Evolutionary conservation across 2,888 invertebrate species (phyloP), one percentile per base, ranked within the genome.

Genomic region (Gasteruption jaculator): DNA sequence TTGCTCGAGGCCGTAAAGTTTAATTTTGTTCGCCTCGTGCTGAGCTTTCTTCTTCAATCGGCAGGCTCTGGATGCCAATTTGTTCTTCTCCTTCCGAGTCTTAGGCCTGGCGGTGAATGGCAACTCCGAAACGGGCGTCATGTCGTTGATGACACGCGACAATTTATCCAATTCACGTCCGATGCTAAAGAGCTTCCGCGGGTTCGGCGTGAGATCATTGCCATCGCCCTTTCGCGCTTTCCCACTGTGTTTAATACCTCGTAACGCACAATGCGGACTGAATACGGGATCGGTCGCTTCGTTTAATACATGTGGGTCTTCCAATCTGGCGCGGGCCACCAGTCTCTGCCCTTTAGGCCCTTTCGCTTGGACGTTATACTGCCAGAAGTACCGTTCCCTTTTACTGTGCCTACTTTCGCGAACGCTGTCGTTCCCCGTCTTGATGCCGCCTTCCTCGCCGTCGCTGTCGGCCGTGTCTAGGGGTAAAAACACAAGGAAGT

Each of bases 1-100:
- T 60, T 83, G 81, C 71, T 95, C 92, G 56, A 97, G 76, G 24
- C 96, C 96, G 66, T 82, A 89, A 3, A 96, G 74, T 74, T 96
- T 96, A 41, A 97, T 83, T 74, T 97, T 97, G 68, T 96, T 96
- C 2, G 97, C 96, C 73, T 97, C 97, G 70, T 97, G 96, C 67
- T 96, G 96, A 4, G 97, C 97, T 74, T 96, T 97, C 73, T 97
- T 97, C 80, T 97, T 97, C 61, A 97, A 76, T 22, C 96, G 82
- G 69, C 96, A 97, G 21, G 95, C 96, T 48, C 96, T 82, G 0
- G 96, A 96, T 7, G 97, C 96, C 40, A 96, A 76, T 73, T 96
- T 96, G 71, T 97, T 97, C 70, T 97, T 96, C 71, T 97, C 96
- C 71, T 95, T 95, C 40, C 95, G 80, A n/a, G 92, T 91, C 68